Percentiles rank a stretch among this genome's conserved stretches.
phyloP scores from a whole-genome alignment of 37 sponge, comb jelly and placozoan genomes.

The Halichondria panicea region DNA sequence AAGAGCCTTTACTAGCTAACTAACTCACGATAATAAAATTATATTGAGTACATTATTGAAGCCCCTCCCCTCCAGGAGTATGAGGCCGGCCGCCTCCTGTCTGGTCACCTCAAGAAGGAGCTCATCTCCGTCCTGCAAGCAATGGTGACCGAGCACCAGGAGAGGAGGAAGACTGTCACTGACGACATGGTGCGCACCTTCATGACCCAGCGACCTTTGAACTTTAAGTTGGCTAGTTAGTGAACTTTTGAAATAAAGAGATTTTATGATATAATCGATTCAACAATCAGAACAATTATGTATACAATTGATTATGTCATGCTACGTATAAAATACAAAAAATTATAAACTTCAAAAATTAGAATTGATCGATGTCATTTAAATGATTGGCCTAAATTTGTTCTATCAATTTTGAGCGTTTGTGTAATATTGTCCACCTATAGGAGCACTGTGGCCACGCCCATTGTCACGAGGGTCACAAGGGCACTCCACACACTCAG shows the following conservation, averaged over 20 bases:
- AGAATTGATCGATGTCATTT: too few species aligned
- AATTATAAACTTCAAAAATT: too few species aligned
- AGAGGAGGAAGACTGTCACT: conserved; percentile 76
- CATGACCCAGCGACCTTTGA: conserved; percentile 89
- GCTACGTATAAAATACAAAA: too few species aligned
- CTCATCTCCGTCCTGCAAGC: conserved; percentile 81
- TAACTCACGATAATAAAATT: too few species aligned
- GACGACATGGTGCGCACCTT: conserved; percentile 82
- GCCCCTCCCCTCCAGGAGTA: conserved; percentile 70
- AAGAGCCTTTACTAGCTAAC: too few species aligned
- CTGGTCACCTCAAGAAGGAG: conserved; percentile 96
- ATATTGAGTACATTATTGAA: too few species aligned
- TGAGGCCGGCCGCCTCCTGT: conserved; percentile 87
- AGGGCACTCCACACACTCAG: not conserved
- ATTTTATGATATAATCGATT: too few species aligned
- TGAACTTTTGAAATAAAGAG: too few species aligned
- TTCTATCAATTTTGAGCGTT: not conserved
- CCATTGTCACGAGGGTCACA: not conserved
- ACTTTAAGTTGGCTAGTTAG: conserved; percentile 60
- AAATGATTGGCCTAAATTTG: not conserved
- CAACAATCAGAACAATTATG: too few species aligned
- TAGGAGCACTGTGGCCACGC: too few species aligned
- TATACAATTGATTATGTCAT: too few species aligned
- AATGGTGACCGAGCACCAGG: conserved; percentile 75
- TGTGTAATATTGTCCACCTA: too few species aligned